phyloP scores from a whole-genome alignment of 2,797 vertebrate genomes.

The Morus bassanus region DNA sequence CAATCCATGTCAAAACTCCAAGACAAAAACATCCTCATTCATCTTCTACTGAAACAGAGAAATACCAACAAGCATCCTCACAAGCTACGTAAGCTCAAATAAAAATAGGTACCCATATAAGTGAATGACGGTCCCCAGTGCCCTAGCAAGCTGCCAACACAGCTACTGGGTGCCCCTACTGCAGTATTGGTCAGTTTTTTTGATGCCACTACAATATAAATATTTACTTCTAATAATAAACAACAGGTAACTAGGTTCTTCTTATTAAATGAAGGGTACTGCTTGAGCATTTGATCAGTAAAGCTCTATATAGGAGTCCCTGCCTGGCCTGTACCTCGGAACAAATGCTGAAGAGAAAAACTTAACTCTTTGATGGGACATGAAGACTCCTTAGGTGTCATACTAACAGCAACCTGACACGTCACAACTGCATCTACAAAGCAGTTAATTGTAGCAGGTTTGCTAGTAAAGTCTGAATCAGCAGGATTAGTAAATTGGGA shows the following conservation, averaged over 20 bases:
- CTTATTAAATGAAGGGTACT: background rate
- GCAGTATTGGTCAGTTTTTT: background rate
- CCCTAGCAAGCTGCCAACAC: background rate
- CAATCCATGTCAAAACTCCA: background rate
- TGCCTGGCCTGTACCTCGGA: background rate
- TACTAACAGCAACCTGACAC: background rate
- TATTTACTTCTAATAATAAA: background rate
- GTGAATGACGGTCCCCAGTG: background rate
- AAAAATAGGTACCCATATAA: background rate
- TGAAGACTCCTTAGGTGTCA: background rate
- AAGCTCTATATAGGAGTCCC: background rate
- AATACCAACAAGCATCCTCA: background rate
- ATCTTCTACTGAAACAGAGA: background rate
- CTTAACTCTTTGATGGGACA: background rate
- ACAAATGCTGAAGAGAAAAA: background rate
- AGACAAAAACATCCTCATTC: background rate
- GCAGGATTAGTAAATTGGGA: constrained; percentile 40
- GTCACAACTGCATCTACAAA: background rate
- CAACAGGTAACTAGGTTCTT: background rate
- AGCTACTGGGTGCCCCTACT: background rate
- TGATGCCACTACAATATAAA: background rate
- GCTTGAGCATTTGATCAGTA: background rate
- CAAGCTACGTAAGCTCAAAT: background rate
- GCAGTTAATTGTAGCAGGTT: constrained; percentile 25
- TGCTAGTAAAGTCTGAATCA: constrained; percentile 38